phyloP scores from a whole-genome alignment of 2,113 vertebrate genomes.

The Aegotheles bennettii region DNA sequence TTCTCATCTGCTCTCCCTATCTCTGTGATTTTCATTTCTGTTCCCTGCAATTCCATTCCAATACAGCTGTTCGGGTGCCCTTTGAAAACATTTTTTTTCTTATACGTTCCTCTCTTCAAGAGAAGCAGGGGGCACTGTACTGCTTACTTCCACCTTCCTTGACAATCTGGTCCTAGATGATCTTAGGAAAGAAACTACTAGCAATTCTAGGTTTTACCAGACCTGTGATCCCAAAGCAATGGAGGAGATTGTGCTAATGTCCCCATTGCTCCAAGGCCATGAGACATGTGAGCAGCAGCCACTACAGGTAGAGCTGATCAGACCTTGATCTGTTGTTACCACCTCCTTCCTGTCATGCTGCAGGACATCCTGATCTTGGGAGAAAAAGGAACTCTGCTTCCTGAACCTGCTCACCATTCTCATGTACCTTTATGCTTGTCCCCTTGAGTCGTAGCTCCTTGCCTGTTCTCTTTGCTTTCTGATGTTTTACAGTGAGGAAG shows the following conservation, averaged over 20 bases:
- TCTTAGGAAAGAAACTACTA: neutral
- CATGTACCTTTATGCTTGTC: neutral
- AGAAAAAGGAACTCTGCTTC: neutral
- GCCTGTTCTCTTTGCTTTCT: neutral
- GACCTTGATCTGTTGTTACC: neutral
- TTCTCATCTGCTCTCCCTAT: neutral
- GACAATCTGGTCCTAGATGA: neutral
- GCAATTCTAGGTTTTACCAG: neutral
- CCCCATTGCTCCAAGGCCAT: neutral
- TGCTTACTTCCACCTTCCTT: neutral
- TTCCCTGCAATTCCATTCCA: neutral
- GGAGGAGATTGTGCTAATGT: rapidly evolving
- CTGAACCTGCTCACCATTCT: neutral
- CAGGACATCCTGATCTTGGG: neutral
- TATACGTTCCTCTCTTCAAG: neutral
- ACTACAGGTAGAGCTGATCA: neutral
- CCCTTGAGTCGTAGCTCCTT: neutral
- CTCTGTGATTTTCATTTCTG: neutral
- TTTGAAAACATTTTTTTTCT: neutral
- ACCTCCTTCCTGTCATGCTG: neutral
- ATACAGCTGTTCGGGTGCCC: neutral
- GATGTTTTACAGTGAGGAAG: neutral
- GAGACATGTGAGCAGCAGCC: neutral
- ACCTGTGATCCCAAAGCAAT: neutral
- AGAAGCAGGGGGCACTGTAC: neutral